Base-by-base conservation (phyloP, 1,140 invertebrate genomes). In the Gonioctena quinquepunctata region DNA sequence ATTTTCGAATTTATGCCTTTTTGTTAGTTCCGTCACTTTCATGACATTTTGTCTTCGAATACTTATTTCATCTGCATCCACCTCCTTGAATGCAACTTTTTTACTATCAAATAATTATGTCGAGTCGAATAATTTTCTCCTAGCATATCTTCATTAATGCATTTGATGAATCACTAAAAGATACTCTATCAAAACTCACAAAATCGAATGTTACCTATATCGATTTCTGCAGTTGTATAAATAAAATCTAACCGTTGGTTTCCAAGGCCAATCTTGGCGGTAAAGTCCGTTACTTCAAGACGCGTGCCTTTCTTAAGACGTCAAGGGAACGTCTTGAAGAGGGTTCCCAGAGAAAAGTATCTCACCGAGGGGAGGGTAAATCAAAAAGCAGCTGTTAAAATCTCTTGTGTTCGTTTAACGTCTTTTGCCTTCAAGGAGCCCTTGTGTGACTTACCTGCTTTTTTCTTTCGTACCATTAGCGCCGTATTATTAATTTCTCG, bases 351-450 rank as follows among this genome's bases (percentile, higher is more conserved):
- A 70, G 27, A 28, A 62, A 68, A 61, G 66, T 72, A 72, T 73
- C 75, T 76, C 76, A 66, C 63, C 48, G 22, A 54, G 69, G 75
- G 77, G 75, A 75, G 77, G 75, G 75, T 72, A 73, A 75, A 78
- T 78, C 77, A 78, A 78, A 76, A 76, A 68, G 75, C 77, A 78
- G 77, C 75, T 78, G 77, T 72, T 68, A 68, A 67, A 66, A 68
- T 68, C 69, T 73, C 75, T 78, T 76, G 73, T 71, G 33, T 48
- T 8, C 42, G 50, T 59, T 22, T 73, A 78, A 78, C 77, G 77
- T 78, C 75, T 78, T 76, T 73, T 73, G 62, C 71, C 63, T 73
- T 69, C 54, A 74, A 74, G 68, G 56, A 62, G 63, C 67, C 57
- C 66, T 71, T 71, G 65, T 69, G 67, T 68, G 62, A 74, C 70